These are phyloP conservation scores for Scophthalmus maximus DNA, from an alignment of 2,113 vertebrate genomes.

Conservation along the genomic window DNA sequence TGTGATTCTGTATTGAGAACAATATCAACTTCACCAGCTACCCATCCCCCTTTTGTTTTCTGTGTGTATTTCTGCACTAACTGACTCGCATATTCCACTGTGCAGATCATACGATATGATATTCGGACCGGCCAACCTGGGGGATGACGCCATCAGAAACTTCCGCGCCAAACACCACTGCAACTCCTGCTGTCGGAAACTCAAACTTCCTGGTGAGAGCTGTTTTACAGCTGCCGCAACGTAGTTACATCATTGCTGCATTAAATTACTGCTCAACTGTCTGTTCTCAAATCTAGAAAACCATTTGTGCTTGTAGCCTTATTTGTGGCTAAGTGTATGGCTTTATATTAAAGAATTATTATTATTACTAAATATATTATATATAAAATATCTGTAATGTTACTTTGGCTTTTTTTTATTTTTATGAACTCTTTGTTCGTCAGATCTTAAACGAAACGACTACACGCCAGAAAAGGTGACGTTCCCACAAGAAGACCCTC, in stretches of 20 bases:
- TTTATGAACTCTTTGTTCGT: too few relatives aligned
- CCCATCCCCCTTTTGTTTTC: too few relatives aligned
- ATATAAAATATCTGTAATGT: not conserved
- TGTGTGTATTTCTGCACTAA: not conserved
- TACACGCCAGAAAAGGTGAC: conserved; percentile 95
- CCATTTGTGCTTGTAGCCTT: not conserved
- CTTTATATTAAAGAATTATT: not conserved
- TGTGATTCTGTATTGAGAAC: not conserved
- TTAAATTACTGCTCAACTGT: not conserved
- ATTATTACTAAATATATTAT: not conserved
- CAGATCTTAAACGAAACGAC: conserved; percentile 97
- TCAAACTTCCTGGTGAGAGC: conserved; percentile 95
- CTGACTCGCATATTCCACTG: conserved; percentile 3
- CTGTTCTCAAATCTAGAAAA: not conserved
- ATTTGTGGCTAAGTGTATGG: not conserved
- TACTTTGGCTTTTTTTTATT: too few relatives aligned
- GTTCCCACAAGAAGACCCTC: conserved; percentile 90
- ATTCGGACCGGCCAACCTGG: conserved; percentile 96
- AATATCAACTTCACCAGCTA: not conserved
- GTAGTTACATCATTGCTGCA: not conserved
- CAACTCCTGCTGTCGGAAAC: conserved; percentile 96
- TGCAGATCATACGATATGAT: conserved; percentile 96
- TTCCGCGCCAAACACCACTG: conserved; percentile 98
- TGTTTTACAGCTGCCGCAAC: not conserved
- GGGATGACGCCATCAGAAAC: conserved; percentile 97